Conservation (phyloP, 1,140 invertebrate species). For the Berghia stephanieae region DNA sequence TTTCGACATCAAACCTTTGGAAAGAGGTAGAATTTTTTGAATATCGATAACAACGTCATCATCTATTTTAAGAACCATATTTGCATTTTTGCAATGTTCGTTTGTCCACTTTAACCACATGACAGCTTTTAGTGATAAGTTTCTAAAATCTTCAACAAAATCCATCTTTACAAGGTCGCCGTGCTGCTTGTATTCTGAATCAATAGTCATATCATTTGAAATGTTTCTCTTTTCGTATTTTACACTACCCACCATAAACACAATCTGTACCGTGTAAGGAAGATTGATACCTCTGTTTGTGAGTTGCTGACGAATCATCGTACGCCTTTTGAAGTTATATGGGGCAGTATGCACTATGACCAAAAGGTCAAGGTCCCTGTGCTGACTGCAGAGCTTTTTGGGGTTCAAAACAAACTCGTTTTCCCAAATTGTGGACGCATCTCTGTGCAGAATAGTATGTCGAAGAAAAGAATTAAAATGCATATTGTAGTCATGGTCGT, state of each 20-base stretch:
- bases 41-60: constrained; percentile 86
- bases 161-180: constrained; percentile 51
- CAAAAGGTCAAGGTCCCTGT: constrained; percentile 16
- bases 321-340: constrained; percentile 37
- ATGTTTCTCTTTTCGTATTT: constrained; percentile 41
- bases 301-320: constrained; percentile 53
- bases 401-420: not conserved
- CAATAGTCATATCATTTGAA: constrained; percentile 23
- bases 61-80: constrained; percentile 85
- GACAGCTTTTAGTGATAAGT: constrained; percentile 70
- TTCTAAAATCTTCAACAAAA: constrained; percentile 50
- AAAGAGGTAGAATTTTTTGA: constrained; percentile 54
- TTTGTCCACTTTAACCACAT: constrained; percentile 85
- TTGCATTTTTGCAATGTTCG: constrained; percentile 72
- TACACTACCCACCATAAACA: constrained; percentile 77
- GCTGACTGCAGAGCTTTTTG: not conserved
- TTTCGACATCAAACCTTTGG: constrained; percentile 2
- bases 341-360: constrained; percentile 45
- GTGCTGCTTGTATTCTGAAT: constrained; percentile 35
- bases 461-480: no score
- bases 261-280: constrained; percentile 36
- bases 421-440: not conserved
- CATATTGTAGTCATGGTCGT: no score
- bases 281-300: constrained; percentile 28
- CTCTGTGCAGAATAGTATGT: not conserved